Evolutionary conservation across 2,888 invertebrate genomes (phyloP), one percentile per base, ranked within the genome.

Genomic region (Lasius fuliginosus): DNA sequence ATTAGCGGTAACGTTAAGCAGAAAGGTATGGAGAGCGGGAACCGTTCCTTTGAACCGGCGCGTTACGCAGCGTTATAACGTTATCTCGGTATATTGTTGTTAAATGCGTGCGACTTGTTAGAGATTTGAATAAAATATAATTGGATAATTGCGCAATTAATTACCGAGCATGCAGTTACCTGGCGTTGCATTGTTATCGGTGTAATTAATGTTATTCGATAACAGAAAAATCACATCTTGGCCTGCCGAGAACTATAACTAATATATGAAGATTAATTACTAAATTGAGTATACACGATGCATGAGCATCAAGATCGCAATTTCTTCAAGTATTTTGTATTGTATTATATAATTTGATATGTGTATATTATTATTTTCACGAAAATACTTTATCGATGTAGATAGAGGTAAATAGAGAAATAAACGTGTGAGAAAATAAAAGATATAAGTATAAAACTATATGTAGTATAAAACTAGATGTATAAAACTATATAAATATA

Each of bases 81-180:
- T 77, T 77, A 77, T 56, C 68, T 68, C 68, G 40, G 40, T 40
- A 23, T 23, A 67, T 68, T 65, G 56, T 67, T 42, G 15, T 58
- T 58, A 30, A 23, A 40, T 15, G 77, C 56, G 77, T 53, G 77
- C 53, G 77, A 56, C 56, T 68, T 77, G 56, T 68, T 68, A 58
- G 42, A n/a, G n/a, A 77, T 77, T 58, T 68, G 30, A 77, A 42
- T 68, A 56, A 68, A 77, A 68, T 68, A 65, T 77, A 77, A 77
- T 42, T 68, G 77, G 30, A 68, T 68, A 77, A 77, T 77, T 68
- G 68, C 42, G 68, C 68, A 65, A 77, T 77, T 77, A 77, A 77
- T 77, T 77, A 77, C 27, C 27, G 53, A 27, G 76, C 42, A 58
- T 56, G 18, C 77, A 77, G 68, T 77, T 77, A 77, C 68, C 8